phyloP scores from a whole-genome alignment of 2,888 invertebrate genomes.

The Hirudinaria manillensis region DNA sequence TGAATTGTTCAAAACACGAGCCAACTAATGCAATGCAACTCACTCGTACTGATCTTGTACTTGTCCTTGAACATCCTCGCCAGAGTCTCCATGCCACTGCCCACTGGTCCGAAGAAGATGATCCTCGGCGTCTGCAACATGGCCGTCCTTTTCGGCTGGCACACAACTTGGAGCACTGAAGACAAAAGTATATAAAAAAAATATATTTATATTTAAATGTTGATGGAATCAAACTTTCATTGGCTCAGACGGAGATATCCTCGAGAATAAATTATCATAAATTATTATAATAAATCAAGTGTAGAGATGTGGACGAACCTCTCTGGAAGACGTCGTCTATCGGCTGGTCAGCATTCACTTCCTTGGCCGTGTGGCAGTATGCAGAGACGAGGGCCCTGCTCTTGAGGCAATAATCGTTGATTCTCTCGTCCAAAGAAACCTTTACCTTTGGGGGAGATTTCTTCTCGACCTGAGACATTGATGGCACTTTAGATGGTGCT shows the following conservation, averaged over 20 bases:
- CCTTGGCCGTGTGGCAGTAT: conserved; percentile 38
- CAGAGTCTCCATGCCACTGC: conserved; percentile 52
- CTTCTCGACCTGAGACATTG: not conserved
- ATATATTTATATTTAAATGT: not conserved
- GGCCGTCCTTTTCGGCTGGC: conserved; percentile 46
- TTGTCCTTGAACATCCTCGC: conserved; percentile 52
- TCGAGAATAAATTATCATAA: not conserved
- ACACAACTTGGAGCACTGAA: conserved; percentile 49
- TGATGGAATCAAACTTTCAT: not conserved
- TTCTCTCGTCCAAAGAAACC: not conserved
- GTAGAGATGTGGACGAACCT: conserved; percentile 41
- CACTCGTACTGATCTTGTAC: conserved; percentile 48
- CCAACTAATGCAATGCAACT: too few species aligned
- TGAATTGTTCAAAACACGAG: too few species aligned
- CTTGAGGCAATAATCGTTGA: conserved; percentile 1
- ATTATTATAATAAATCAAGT: not conserved
- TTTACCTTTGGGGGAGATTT: not conserved
- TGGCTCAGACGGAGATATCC: too few species aligned
- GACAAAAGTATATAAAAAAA: conserved; percentile 10
- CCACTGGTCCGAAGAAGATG: conserved; percentile 52
- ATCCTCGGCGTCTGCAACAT: conserved; percentile 54
- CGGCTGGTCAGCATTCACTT: conserved; percentile 54
- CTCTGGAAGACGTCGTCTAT: conserved; percentile 54
- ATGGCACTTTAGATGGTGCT: too few species aligned
- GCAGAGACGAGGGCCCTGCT: not conserved